phyloP scores from a whole-genome alignment of 2,113 vertebrate genomes.

The Antechinus stuartii region DNA sequence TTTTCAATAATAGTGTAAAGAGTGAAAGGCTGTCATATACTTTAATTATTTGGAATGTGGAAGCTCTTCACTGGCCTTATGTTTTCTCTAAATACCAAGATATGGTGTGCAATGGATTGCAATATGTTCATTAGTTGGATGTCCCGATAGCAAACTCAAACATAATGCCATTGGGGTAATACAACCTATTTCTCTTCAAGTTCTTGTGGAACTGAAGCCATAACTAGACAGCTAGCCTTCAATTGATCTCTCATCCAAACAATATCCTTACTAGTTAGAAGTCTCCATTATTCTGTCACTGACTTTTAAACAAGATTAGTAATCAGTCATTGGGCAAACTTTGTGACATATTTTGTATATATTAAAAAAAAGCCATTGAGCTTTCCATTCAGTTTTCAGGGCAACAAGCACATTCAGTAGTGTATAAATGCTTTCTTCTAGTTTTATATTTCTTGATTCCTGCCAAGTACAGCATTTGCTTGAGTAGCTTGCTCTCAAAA shows the following conservation, averaged over 20 bases:
- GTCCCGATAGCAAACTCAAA: no score
- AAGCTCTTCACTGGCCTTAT: background rate
- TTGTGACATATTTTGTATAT: background rate
- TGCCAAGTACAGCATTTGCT: background rate
- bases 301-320: background rate
- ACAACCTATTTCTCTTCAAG: background rate
- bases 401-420: background rate
- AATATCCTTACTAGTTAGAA: background rate
- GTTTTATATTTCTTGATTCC: background rate
- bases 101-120: no score
- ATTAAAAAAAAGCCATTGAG: background rate
- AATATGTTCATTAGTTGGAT: no score
- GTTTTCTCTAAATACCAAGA: background rate
- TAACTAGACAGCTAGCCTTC: background rate
- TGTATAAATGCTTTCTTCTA: background rate
- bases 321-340: background rate
- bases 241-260: background rate
- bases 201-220: background rate
- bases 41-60: background rate
- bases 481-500: background rate
- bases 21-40: background rate
- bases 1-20: background rate
- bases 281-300: background rate
- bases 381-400: background rate
- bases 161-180: no score